Conservation (phyloP, 2,113 vertebrate genomes). For the Chaetops frenatus region DNA sequence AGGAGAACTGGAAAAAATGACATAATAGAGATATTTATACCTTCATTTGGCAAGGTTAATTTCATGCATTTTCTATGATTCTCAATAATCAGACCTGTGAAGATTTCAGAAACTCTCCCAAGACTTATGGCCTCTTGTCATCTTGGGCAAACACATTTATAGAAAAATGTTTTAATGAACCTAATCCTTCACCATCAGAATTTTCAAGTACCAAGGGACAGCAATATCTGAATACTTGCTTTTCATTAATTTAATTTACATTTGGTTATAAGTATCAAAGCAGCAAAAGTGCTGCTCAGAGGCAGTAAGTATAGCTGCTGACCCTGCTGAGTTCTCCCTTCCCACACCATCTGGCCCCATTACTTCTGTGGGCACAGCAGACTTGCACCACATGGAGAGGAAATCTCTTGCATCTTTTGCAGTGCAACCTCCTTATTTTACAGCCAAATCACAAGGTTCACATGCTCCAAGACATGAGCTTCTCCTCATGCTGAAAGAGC, state of each 20-base stretch:
- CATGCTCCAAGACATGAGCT: not conserved
- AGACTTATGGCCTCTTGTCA: not conserved
- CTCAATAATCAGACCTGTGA: not conserved
- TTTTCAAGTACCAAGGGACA: slow-evolving; percentile 3
- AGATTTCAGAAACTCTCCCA: not conserved
- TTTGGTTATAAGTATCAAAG: not conserved
- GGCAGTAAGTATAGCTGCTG: slow-evolving; percentile 8
- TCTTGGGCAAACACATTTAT: not conserved
- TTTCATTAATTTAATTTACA: slow-evolving; percentile 47
- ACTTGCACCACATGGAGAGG: not conserved
- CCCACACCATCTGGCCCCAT: slow-evolving; percentile 40
- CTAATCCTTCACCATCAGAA: slow-evolving; percentile 38
- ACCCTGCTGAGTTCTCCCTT: slow-evolving; percentile 41
- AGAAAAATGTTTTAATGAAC: slow-evolving; percentile 29
- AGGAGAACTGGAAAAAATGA: slow-evolving; percentile 74
- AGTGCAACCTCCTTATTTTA: not conserved
- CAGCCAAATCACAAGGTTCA: slow-evolving; percentile 8
- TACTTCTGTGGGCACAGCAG: not conserved
- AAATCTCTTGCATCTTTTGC: slow-evolving; percentile 34
- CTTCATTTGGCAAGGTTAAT: not conserved
- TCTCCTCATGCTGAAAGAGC: slow-evolving; percentile 12
- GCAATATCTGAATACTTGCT: not conserved
- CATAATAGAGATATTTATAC: not conserved
- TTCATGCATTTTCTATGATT: not conserved
- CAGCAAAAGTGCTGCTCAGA: not conserved